Evolutionary conservation across 2,797 vertebrate genomes (phyloP), one percentile per base, ranked within the genome.

Genomic region (Brachyalestes nurse): DNA sequence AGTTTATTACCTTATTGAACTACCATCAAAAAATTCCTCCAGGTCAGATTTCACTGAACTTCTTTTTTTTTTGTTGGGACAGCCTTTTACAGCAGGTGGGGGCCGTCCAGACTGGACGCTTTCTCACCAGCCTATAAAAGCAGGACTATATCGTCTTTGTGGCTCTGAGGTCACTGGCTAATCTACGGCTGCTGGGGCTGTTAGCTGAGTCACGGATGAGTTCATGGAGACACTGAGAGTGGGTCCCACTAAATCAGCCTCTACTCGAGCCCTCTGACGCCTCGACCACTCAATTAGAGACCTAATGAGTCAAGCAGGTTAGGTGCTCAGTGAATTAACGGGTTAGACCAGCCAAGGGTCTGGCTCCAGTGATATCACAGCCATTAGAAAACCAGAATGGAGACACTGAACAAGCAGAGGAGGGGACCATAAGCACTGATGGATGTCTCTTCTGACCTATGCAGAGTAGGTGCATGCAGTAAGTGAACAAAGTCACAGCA

Each of bases 251-350:
- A 85, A 82, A 87, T 90, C 84, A 91, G 67, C 85, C 67, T 58
- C 72, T 40, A 49, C 58, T 76, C 71, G 47, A 74, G 76, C 72
- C 81, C 83, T 81, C 38, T 45, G 45, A 60, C 28, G 71, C 75
- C 75, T 75, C 75, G 89, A 87, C 87, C 90, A 92, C 89, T 93
- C 85, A 90, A 90, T 92, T 91, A 90, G 88, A 91, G 86, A 84
- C 82, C 81, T 88, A 77, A 88, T 94, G 92, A 95, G 91, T 94
- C 94, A 84, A 86, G 83, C 86, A 82, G 85, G 85, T 91, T 83
- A 93, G 92, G 92, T 90, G 88, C 83, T 89, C 86, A 88, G 88
- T 93, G 85, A 86, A 86, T 82, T 83, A 83, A 82, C 70, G 70
- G 74, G 62, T 80, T 82, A 64, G 75, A 78, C 80, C 28, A 72